Percentiles rank a stretch among this genome's conserved stretches.
These are phyloP conservation scores for Chitala chitala DNA, from an alignment of 2,113 vertebrate genomes.

Conservation along the genomic window DNA sequence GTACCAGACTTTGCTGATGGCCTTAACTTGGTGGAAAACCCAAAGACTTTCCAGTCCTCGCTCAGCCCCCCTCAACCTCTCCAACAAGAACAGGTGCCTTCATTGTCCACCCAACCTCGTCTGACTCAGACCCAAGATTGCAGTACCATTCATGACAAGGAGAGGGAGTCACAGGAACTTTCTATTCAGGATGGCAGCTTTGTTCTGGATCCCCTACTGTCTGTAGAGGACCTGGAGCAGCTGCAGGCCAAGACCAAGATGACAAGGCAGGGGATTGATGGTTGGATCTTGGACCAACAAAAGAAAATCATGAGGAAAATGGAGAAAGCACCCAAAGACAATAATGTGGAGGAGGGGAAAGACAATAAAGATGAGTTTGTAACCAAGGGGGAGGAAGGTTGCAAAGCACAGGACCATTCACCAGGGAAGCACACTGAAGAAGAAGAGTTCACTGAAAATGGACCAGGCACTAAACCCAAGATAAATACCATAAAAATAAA, in stretches of 20 bases:
- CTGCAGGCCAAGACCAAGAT: slow-evolving; percentile 69
- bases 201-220: slow-evolving; percentile 64
- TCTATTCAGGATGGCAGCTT: slow-evolving; percentile 70
- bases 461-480: slow-evolving; percentile 61
- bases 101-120: slow-evolving; percentile 46
- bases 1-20: slow-evolving; percentile 46
- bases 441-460: slow-evolving; percentile 60
- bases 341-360: slow-evolving; percentile 44
- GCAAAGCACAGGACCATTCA: slow-evolving; percentile 54
- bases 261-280: slow-evolving; percentile 71
- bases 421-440: slow-evolving; percentile 62
- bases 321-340: slow-evolving; percentile 43
- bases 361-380: slow-evolving; percentile 19
- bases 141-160: slow-evolving; percentile 65
- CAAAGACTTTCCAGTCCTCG: slow-evolving; percentile 28
- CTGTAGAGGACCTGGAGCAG: slow-evolving; percentile 66
- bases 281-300: slow-evolving; percentile 70
- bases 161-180: slow-evolving; percentile 68
- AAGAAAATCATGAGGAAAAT: slow-evolving; percentile 47
- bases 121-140: too few species aligned
- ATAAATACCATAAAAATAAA: slow-evolving; percentile 88
- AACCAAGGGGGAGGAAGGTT: slow-evolving; percentile 51
- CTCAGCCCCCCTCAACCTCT: slow-evolving; percentile 38
- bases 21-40: background rate
- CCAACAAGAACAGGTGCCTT: slow-evolving; percentile 70